Conservation (phyloP, 2,888 invertebrate genomes). For the Dryadula phaetusa region DNA sequence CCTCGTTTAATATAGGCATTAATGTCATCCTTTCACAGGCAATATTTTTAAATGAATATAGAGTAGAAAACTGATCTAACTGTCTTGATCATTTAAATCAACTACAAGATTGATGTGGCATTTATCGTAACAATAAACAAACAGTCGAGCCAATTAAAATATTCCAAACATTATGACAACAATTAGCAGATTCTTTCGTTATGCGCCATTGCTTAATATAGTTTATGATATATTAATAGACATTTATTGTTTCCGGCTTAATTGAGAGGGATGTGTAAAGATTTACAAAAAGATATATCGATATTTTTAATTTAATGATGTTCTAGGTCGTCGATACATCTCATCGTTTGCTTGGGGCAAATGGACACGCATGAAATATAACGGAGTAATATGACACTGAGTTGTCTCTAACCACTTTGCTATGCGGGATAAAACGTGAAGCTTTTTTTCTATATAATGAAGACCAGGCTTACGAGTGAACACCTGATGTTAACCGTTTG, state of each 20-base stretch:
- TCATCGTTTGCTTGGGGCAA: too few relatives aligned
- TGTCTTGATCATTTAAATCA: constrained; percentile 11
- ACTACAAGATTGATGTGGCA: constrained; percentile 11
- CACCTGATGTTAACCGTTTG: too few relatives aligned
- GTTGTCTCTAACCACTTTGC: too few relatives aligned
- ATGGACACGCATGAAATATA: too few relatives aligned
- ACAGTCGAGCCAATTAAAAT: constrained; percentile 15
- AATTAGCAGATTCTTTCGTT: constrained; percentile 23
- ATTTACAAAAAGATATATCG: neutral
- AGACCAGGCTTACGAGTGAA: too few relatives aligned
- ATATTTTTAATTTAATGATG: too few relatives aligned
- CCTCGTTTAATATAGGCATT: neutral
- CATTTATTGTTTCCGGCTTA: constrained; percentile 11
- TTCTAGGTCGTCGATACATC: neutral
- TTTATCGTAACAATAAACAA: constrained; percentile 18
- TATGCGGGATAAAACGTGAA: too few relatives aligned
- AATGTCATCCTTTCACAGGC: neutral
- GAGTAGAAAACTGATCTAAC: neutral
- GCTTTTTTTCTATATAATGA: too few relatives aligned
- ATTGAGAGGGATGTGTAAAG: constrained; percentile 3
- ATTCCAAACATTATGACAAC: constrained; percentile 19
- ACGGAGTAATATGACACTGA: too few relatives aligned
- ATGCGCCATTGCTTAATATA: constrained; percentile 20
- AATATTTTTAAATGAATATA: neutral
- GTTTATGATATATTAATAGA: constrained; percentile 10